Evolutionary conservation across 1,140 invertebrate species (phyloP), one percentile per base, ranked within the genome.

Genomic region (Globodera ellingtonae): DNA sequence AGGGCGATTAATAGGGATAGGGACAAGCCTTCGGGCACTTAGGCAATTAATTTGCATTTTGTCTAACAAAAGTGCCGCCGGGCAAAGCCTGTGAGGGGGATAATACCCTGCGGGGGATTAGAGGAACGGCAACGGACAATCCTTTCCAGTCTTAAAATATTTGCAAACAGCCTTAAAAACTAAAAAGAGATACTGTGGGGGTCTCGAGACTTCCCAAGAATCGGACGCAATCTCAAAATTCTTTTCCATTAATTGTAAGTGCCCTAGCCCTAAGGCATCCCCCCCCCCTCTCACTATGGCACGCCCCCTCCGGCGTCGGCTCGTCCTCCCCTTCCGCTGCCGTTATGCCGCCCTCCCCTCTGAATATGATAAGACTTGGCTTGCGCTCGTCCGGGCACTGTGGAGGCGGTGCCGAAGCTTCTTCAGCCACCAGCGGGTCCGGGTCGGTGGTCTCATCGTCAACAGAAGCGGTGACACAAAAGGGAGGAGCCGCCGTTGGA

Each of bases 371-470:
- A 15, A 13, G 59, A 21, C 59, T 65, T 65, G 59, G 13, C 59
- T 21, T 65, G 59, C 59, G 21, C 59, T 44, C 24, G 67, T 70
- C 46, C 67, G 3, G 21, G 5, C 24, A 13, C 0, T 6, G 24
- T 18, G 67, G 67, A 35, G 7, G 67, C 35, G 6, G 67, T 15
- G 9, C 18, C 10, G 46, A 70, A 35, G 67, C 67, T 15, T 70
- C n/a, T 44, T 70, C 67, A 9, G 10, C 24, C 35, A 70, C 67
- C 24, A 70, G 13, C 13, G 67, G 67, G 67, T 70, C 67, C n/a
- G 67, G 24, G 24, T 70, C 67, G 67, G 67, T 44, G 9, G n/a
- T 44, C n/a, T 70, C 67, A 21, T 70, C 67, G 67, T 70, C 67
- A 35, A 70, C 67, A 1, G 67, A 70, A 70, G 46, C 35, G 35